Base-by-base conservation (phyloP, 2,113 vertebrate species). In the Climacteris rufus region DNA sequence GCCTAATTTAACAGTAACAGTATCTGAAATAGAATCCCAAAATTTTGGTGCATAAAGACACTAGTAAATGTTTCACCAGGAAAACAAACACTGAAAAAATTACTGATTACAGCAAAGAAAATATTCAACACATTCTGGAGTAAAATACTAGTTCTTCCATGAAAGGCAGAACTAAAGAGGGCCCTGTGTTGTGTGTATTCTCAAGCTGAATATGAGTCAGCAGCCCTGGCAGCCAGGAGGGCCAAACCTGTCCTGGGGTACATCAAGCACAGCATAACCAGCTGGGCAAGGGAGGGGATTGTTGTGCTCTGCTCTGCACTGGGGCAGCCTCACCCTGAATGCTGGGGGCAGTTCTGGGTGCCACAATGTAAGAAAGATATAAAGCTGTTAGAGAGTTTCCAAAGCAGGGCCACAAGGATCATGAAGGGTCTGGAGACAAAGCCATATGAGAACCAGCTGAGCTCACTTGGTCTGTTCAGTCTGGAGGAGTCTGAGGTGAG, bases 241-340 rank as follows among this genome's bases (percentile, higher is more conserved):
- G 53, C 11, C 53, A 68, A 0, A 1, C 0, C 0, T 13, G 61
- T 47, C 53, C 61, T n/a, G 45, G 10, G 3, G 22, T 20, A 2
- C 23, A 89, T 3, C 44, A 60, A 53, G 60, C 1, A n/a, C 30
- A 53, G 60, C 28, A 52, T 30, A 2, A 0, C 13, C 17, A 66
- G 19, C 13, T 0, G 0, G 24, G 16, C 13, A 14, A 39, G 45
- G 39, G 19, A 75, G n/a, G 28, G 50, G 53, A 68, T 6, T 60
- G 69, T 75, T 45, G 44, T 0, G 3, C 45, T 21, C 37, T 66
- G 52, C 77, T 60, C 61, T 60, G 61, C 6, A 0, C 44, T 52
- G 69, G 20, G 30, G 20, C 0, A 0, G 61, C 28, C 45, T 68
- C 61, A 47, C 28, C 39, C 15, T 3, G 0, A 68, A 17, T 30